phyloP scores from a whole-genome alignment of 2,888 invertebrate species.

The Chrysolina haemoptera region DNA sequence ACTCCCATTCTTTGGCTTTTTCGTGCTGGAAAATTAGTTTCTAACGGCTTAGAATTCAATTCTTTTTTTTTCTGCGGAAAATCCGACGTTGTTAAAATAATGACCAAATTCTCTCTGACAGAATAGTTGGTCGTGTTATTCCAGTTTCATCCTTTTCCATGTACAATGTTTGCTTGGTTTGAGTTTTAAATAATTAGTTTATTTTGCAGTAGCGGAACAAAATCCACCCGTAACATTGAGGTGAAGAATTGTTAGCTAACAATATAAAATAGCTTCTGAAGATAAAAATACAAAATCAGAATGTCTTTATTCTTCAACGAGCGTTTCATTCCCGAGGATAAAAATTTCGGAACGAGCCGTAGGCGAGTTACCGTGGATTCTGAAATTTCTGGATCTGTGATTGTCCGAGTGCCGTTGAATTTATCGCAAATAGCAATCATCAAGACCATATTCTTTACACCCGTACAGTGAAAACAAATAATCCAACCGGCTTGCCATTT shows the following conservation, averaged over 20 bases:
- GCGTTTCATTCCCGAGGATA: no score
- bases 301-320: no score
- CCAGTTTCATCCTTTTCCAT: not conserved
- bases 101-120: not conserved
- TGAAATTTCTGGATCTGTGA: no score
- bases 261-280: no score
- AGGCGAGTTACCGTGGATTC: no score
- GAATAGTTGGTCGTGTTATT: not conserved
- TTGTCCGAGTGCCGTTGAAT: no score
- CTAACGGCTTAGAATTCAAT: constrained; percentile 31
- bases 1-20: constrained; percentile 38
- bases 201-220: not conserved
- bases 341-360: no score
- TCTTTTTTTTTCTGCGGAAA: constrained; percentile 18
- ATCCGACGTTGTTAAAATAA: constrained; percentile 8
- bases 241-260: no score
- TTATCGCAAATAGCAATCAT: no score
- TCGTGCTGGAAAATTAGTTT: constrained; percentile 41
- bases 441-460: not conserved
- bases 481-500: constrained; percentile 13
- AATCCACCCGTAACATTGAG: no score
- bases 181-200: constrained; percentile 14
- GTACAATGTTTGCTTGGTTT: not conserved
- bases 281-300: no score
- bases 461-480: constrained; percentile 10